phyloP scores from a whole-genome alignment of 2,888 invertebrate genomes.

The Dasypolia templi region DNA sequence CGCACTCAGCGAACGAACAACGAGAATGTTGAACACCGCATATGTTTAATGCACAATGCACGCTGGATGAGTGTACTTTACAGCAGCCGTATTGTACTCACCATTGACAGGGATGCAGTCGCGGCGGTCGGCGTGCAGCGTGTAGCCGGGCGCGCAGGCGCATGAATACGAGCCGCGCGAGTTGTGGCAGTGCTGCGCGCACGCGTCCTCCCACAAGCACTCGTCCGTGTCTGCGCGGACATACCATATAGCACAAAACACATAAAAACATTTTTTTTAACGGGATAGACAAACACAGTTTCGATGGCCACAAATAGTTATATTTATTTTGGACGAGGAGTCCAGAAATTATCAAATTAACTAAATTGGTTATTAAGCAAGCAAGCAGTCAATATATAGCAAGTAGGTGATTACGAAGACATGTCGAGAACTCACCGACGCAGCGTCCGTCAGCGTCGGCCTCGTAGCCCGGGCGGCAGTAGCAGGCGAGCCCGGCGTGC shows the following conservation, averaged over 20 bases:
- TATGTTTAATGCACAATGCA: no score
- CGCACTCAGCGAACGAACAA: not conserved
- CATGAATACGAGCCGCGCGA: slow-evolving; percentile 93
- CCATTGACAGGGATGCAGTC: slow-evolving; percentile 93
- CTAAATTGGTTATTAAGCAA: not conserved
- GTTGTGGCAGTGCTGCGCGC: slow-evolving; percentile 94
- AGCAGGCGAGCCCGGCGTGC: slow-evolving; percentile 93
- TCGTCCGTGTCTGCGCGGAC: slow-evolving; percentile 93
- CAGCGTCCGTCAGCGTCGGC: slow-evolving; percentile 91
- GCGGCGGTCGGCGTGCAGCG: slow-evolving; percentile 85
- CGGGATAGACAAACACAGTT: no score
- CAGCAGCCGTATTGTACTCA: slow-evolving; percentile 72
- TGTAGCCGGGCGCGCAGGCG: slow-evolving; percentile 93
- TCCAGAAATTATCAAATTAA: not conserved
- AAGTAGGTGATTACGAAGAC: not conserved
- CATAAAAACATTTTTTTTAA: no score
- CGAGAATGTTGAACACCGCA: no score
- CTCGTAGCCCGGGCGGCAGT: slow-evolving; percentile 93
- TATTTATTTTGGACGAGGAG: not conserved
- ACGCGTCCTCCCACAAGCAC: slow-evolving; percentile 93
- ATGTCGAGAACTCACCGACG: slow-evolving; percentile 78
- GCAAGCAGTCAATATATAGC: no score
- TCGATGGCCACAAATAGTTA: no score
- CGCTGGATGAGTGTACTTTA: not conserved
- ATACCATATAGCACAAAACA: not conserved